A percentile compares a stretch with the other conserved stretches of the same genome.
Conservation (phyloP, 2,797 vertebrate species). For the Neostethus bicornis region DNA sequence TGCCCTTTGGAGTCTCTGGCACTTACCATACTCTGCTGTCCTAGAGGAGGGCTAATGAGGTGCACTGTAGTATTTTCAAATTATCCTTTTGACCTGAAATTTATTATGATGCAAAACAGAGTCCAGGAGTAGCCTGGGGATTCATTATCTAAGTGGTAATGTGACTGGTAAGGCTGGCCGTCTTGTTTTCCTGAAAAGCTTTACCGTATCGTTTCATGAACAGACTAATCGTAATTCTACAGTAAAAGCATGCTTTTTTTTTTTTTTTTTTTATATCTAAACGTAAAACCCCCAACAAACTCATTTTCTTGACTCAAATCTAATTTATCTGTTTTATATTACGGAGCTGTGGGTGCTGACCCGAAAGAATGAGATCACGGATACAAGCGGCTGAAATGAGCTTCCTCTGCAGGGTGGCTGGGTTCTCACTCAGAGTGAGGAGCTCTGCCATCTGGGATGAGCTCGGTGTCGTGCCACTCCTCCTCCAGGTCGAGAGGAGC, state of each 20-base stretch:
- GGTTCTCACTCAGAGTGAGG: no score
- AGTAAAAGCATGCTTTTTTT: conserved; percentile 32
- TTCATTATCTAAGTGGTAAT: conserved; percentile 57
- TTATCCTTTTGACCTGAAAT: conserved; percentile 42
- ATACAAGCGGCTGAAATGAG: no score
- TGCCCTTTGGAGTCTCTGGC: conserved; percentile 48
- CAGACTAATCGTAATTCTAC: conserved; percentile 17
- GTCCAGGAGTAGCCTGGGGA: conserved; percentile 39
- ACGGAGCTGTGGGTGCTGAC: no score
- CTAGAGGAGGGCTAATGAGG: conserved; percentile 65
- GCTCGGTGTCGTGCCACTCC: no score
- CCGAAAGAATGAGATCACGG: no score
- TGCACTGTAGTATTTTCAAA: conserved; percentile 34
- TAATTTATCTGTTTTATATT: conserved; percentile 28
- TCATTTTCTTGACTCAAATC: conserved; percentile 35
- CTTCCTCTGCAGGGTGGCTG: no score
- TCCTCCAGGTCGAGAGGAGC: no score
- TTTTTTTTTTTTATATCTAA: no score
- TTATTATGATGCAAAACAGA: conserved; percentile 61
- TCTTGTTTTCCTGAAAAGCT: conserved; percentile 50
- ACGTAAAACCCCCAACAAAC: conserved; percentile 18
- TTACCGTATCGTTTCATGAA: conserved; percentile 22
- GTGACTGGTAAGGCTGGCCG: conserved; percentile 28
- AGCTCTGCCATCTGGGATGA: no score
- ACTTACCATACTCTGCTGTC: conserved; percentile 27